phyloP scores from a whole-genome alignment of 2,888 invertebrate species.

The Drosophila prostipennis region DNA sequence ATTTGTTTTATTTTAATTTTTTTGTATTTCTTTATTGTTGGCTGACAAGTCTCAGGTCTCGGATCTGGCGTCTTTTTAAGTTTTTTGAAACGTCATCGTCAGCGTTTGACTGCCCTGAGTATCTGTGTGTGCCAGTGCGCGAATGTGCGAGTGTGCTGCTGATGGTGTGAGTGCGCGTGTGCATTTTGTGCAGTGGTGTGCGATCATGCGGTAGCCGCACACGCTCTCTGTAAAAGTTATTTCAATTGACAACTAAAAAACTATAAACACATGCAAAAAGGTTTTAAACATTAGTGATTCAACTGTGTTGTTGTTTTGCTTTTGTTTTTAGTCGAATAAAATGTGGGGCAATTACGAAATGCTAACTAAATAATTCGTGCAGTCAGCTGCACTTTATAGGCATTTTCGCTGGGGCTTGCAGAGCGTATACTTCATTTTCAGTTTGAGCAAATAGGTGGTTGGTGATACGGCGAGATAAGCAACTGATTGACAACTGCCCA shows the following conservation, averaged over 20 bases:
- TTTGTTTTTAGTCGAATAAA: neutral
- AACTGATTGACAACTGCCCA: slow-evolving; percentile 34
- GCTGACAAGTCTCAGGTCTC: slow-evolving; percentile 46
- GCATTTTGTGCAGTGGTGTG: slow-evolving; percentile 47
- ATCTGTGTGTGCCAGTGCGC: slow-evolving; percentile 16
- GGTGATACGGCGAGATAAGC: slow-evolving; percentile 38
- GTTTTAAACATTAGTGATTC: neutral
- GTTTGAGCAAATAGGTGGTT: slow-evolving; percentile 17
- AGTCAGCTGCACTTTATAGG: slow-evolving; percentile 12
- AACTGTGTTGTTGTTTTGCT: neutral
- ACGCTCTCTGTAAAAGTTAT: slow-evolving; percentile 53
- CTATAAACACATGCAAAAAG: slow-evolving; percentile 41
- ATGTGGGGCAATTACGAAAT: slow-evolving; percentile 18
- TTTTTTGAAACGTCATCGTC: slow-evolving; percentile 71
- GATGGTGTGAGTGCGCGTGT: slow-evolving; percentile 69
- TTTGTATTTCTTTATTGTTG: slow-evolving; percentile 35
- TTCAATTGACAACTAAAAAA: slow-evolving; percentile 67
- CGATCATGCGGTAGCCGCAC: slow-evolving; percentile 67
- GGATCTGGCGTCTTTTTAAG: slow-evolving; percentile 51
- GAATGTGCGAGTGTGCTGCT: neutral
- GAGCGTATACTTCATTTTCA: slow-evolving; percentile 24
- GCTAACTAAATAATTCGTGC: slow-evolving; percentile 6
- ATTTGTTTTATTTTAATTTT: slow-evolving; percentile 26
- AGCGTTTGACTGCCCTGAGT: slow-evolving; percentile 56
- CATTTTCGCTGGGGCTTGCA: slow-evolving; percentile 5